These are phyloP conservation scores for Apaloderma vittatum DNA, from an alignment of 2,113 vertebrate genomes.

Conservation along the genomic window DNA sequence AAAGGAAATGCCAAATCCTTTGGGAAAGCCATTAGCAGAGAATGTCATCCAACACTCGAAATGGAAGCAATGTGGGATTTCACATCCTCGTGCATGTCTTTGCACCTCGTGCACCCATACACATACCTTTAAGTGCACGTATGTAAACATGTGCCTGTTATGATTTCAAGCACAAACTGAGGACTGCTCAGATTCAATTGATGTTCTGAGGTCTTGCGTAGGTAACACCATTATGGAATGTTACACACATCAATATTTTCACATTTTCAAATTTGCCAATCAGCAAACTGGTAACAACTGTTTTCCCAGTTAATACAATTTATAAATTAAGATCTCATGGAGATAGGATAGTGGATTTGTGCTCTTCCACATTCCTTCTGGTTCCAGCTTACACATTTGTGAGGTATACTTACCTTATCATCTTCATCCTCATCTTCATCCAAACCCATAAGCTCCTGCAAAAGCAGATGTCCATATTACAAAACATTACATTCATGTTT, in stretches of 20 bases:
- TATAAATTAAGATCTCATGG: not conserved
- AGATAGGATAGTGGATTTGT: not conserved
- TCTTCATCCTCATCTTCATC: conserved; percentile 94
- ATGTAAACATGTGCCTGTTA: accelerated
- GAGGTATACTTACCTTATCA: conserved; percentile 87
- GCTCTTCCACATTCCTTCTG: not conserved
- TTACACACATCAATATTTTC: not conserved
- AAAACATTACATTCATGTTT: conserved; percentile 7
- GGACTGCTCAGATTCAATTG: not conserved
- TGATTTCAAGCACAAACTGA: not conserved
- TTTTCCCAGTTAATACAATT: not conserved
- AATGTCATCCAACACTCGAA: not conserved
- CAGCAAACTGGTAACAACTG: not conserved
- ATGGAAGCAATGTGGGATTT: not conserved
- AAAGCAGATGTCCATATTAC: conserved; percentile 69
- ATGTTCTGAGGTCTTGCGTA: accelerated
- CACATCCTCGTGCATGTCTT: accelerated
- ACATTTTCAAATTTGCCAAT: not conserved
- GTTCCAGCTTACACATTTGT: accelerated
- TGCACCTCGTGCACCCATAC: not conserved
- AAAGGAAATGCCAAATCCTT: not conserved
- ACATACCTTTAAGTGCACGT: accelerated
- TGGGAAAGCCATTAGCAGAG: not conserved
- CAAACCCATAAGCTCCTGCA: conserved; percentile 87
- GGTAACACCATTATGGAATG: accelerated